These are phyloP conservation scores for Aphelinus atriplicis DNA, from an alignment of 1,140 invertebrate genomes.

Conservation along the genomic window DNA sequence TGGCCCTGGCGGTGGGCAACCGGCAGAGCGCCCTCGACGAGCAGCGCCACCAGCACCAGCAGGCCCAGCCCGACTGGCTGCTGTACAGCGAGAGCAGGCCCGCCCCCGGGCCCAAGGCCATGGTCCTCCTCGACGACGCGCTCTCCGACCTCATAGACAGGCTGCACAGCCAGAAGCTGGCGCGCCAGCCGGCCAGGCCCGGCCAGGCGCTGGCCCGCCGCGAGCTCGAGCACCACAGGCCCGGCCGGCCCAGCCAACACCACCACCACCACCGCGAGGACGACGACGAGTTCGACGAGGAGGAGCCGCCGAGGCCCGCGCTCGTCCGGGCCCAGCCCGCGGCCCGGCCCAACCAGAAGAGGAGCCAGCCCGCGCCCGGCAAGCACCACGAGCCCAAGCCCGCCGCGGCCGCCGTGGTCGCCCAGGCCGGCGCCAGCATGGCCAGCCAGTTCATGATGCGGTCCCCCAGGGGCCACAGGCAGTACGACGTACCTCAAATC, in stretches of 20 bases:
- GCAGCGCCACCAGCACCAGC: not conserved
- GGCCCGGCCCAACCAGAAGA: conserved; percentile 21
- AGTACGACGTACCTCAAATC: conserved; percentile 77
- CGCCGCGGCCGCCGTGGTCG: conserved; percentile 28
- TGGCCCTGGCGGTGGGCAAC: conserved; percentile 28
- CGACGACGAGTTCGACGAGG: not conserved
- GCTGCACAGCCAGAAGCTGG: conserved; percentile 35
- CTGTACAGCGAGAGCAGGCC: conserved; percentile 40
- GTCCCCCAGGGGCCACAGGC: conserved; percentile 70
- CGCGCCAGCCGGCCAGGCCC: not conserved
- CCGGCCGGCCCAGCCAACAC: not conserved
- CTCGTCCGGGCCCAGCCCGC: conserved; percentile 20
- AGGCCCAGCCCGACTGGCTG: conserved; percentile 45
- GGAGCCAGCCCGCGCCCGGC: not conserved
- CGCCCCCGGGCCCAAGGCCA: conserved; percentile 41
- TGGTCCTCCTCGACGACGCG: conserved; percentile 43
- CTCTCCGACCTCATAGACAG: conserved; percentile 41
- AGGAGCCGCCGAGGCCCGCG: conserved; percentile 8
- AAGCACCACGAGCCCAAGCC: not conserved
- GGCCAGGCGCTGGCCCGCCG: not conserved
- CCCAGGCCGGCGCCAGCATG: conserved; percentile 55
- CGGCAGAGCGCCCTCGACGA: conserved; percentile 7
- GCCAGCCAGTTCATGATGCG: conserved; percentile 72
- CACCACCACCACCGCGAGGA: not conserved
- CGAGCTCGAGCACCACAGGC: too few relatives aligned